phyloP scores from a whole-genome alignment of 2,797 vertebrate species.

The Cryptoprocta ferox region DNA sequence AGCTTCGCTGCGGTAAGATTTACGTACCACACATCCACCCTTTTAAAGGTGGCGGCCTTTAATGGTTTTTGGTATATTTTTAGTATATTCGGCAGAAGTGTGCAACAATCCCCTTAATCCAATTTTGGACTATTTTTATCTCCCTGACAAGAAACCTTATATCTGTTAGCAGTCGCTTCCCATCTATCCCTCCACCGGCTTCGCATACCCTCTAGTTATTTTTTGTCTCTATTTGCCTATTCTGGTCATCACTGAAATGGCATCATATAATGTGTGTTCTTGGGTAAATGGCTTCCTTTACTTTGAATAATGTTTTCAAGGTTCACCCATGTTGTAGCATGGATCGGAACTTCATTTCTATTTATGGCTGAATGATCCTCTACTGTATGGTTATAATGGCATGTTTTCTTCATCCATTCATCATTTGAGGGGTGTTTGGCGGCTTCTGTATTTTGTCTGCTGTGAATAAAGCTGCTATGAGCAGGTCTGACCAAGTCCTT shows the following conservation, averaged over 20 bases:
- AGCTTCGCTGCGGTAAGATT: not conserved
- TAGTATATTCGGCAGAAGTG: not conserved
- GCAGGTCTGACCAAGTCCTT: not conserved
- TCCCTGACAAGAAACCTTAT: not conserved
- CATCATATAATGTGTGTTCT: no score
- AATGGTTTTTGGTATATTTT: not conserved
- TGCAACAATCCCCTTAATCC: not conserved
- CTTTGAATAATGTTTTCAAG: not conserved
- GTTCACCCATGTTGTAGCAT: fast-evolving
- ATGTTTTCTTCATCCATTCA: fast-evolving
- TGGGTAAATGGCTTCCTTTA: not conserved
- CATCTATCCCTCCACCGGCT: not conserved
- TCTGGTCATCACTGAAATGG: not conserved
- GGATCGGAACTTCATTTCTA: not conserved
- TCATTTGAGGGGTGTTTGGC: no score
- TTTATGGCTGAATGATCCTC: no score
- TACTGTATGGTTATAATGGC: fast-evolving
- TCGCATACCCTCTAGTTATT: fast-evolving
- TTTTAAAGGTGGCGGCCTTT: not conserved
- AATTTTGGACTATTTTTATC: not conserved
- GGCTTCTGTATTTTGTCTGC: fast-evolving
- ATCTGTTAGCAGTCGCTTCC: not conserved
- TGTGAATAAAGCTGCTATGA: not conserved
- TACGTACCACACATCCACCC: not conserved
- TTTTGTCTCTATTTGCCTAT: not conserved